A percentile compares a stretch with the other conserved stretches of the same genome.
phyloP scores from a whole-genome alignment of 2,888 invertebrate species.

The Cerastis rubricosa region DNA sequence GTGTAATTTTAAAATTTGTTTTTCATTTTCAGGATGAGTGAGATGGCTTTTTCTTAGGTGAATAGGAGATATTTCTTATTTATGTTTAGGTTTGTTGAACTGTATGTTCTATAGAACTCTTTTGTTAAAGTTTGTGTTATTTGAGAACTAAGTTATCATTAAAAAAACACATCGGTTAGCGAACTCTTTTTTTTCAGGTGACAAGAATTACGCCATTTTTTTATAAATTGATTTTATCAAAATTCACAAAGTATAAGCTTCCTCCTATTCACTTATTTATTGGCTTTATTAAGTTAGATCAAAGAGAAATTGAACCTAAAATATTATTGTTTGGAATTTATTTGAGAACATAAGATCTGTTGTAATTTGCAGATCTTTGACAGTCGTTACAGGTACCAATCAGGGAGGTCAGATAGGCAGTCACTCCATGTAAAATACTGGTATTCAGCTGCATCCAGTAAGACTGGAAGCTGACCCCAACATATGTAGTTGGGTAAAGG shows the following conservation, averaged over 20 bases:
- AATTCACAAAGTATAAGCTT: neutral
- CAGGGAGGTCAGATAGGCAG: no score
- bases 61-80: neutral
- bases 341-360: no score
- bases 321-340: neutral
- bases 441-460: no score
- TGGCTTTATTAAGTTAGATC: neutral
- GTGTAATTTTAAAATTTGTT: slow-evolving; percentile 27
- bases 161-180: neutral
- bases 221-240: neutral
- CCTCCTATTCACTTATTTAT: neutral
- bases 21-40: slow-evolving; percentile 19
- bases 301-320: neutral
- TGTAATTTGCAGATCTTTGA: no score
- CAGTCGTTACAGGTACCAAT: no score
- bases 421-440: no score
- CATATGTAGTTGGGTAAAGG: no score
- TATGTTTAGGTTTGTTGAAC: neutral
- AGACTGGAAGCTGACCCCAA: no score
- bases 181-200: neutral
- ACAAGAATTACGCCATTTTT: neutral
- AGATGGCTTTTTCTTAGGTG: neutral
- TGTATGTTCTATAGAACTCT: neutral
- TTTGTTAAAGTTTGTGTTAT: neutral
- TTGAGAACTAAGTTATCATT: neutral